phyloP scores from a whole-genome alignment of 2,113 vertebrate species.

The Fregetta grallaria region DNA sequence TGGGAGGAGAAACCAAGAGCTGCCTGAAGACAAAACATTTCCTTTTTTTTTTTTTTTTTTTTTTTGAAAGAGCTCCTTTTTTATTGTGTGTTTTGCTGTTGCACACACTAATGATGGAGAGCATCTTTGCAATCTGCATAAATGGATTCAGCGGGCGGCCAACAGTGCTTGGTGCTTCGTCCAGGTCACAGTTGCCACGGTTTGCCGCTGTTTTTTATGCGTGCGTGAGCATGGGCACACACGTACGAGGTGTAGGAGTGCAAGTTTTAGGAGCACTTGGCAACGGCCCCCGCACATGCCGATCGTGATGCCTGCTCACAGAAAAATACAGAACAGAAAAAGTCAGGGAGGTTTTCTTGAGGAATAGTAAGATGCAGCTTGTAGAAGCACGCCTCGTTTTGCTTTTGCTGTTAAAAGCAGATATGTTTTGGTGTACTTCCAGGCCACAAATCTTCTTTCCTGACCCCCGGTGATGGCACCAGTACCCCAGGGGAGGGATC shows the following conservation, averaged over 20 bases:
- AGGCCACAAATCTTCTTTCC: not conserved
- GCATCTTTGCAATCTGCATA: not conserved
- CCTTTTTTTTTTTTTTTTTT: not conserved
- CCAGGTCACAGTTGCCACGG: not conserved
- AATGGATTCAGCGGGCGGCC: not conserved
- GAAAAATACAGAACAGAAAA: not conserved
- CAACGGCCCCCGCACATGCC: not conserved
- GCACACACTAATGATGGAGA: not conserved
- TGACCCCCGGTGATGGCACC: not conserved
- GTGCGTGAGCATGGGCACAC: not conserved
- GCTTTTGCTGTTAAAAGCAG: not conserved
- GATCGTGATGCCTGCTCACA: not conserved
- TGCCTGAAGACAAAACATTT: not conserved
- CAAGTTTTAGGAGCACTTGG: not conserved
- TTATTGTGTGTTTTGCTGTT: not conserved
- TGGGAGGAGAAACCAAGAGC: constrained; percentile 1
- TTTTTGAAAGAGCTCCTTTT: not conserved
- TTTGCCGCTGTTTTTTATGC: not conserved
- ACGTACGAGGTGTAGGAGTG: not conserved
- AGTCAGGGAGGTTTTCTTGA: not conserved
- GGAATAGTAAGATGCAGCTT: not conserved
- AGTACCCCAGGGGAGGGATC: not conserved
- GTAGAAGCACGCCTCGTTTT: not conserved
- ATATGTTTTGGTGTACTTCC: not conserved
- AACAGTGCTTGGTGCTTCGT: not conserved